These are phyloP conservation scores for Drosophila ironensis DNA, from an alignment of 1,140 invertebrate species.

Conservation along the genomic window DNA sequence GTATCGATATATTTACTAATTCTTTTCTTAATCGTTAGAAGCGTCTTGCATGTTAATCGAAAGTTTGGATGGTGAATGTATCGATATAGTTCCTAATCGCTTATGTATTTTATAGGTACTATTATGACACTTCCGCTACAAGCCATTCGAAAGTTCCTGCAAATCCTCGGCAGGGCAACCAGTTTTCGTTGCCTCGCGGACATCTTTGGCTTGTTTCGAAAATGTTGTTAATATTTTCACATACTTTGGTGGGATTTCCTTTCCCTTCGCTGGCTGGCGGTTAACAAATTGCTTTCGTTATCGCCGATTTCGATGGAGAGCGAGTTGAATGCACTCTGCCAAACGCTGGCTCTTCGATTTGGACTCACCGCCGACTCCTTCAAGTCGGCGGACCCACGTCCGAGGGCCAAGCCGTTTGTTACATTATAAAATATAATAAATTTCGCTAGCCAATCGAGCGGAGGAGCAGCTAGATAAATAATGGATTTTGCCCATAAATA, in stretches of 20 bases:
- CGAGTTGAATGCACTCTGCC: conserved; percentile 65
- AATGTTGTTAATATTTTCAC: conserved; percentile 73
- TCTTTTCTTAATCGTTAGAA: too few species aligned
- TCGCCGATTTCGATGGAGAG: conserved; percentile 59
- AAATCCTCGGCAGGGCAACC: not conserved
- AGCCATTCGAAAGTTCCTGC: too few species aligned
- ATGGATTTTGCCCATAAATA: conserved; percentile 62
- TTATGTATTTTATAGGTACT: too few species aligned
- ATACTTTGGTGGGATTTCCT: conserved; percentile 77
- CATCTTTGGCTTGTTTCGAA: conserved; percentile 27
- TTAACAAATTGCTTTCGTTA: conserved; percentile 79
- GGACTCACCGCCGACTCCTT: conserved; percentile 41
- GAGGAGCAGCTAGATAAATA: conserved; percentile 37
- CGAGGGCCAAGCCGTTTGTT: conserved; percentile 52
- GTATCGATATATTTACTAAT: too few species aligned
- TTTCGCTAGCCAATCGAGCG: conserved; percentile 29
- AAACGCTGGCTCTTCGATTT: conserved; percentile 15
- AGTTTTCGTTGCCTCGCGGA: not conserved
- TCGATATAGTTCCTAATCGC: too few species aligned
- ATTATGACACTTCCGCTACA: too few species aligned
- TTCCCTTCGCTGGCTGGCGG: conserved; percentile 46
- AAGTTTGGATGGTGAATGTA: too few species aligned
- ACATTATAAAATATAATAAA: conserved; percentile 77
- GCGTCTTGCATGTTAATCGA: too few species aligned
- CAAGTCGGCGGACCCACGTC: conserved; percentile 15